These are phyloP conservation scores for Orestias chungarensis DNA, from an alignment of 2,797 vertebrate genomes.

Conservation along the genomic window DNA sequence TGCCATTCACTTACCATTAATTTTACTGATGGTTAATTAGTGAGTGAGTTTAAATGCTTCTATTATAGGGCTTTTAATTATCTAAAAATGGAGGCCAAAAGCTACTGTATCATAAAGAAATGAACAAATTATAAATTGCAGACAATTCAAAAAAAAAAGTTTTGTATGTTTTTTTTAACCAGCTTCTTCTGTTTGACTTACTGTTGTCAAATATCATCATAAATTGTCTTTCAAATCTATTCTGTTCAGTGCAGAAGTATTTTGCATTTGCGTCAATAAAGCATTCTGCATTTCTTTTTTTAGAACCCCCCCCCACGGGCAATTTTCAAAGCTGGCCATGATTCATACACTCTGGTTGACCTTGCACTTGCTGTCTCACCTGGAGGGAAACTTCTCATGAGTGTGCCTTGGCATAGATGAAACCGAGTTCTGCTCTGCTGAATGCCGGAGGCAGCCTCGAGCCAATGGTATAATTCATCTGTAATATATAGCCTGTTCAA, in stretches of 20 bases:
- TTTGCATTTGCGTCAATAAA: constrained; percentile 37
- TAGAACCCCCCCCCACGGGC: constrained; percentile 6
- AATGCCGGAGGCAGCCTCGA: constrained; percentile 21
- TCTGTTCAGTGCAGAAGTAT: neutral
- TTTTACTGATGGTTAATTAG: constrained; percentile 46
- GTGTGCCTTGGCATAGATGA: constrained; percentile 9
- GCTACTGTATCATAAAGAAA: neutral
- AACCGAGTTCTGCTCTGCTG: constrained; percentile 26
- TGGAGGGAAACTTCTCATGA: constrained; percentile 14
- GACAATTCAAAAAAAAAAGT: neutral
- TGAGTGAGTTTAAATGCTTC: constrained; percentile 35
- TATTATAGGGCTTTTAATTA: neutral
- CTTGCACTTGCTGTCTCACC: constrained; percentile 32
- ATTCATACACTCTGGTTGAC: constrained; percentile 39
- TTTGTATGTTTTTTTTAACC: neutral
- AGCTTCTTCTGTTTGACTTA: neutral
- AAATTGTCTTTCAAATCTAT: neutral
- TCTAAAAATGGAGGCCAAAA: constrained; percentile 3
- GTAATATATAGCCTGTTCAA: constrained; percentile 10
- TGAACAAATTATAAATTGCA: neutral
- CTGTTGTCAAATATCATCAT: neutral
- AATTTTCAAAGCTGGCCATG: constrained; percentile 6
- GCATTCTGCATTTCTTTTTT: constrained; percentile 20
- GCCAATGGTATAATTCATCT: constrained; percentile 26
- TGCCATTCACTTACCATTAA: constrained; percentile 20